Percentiles rank a stretch among this genome's conserved stretches.
phyloP scores from a whole-genome alignment of 2,797 vertebrate genomes.

The Microctenopoma stevenorrisi region DNA sequence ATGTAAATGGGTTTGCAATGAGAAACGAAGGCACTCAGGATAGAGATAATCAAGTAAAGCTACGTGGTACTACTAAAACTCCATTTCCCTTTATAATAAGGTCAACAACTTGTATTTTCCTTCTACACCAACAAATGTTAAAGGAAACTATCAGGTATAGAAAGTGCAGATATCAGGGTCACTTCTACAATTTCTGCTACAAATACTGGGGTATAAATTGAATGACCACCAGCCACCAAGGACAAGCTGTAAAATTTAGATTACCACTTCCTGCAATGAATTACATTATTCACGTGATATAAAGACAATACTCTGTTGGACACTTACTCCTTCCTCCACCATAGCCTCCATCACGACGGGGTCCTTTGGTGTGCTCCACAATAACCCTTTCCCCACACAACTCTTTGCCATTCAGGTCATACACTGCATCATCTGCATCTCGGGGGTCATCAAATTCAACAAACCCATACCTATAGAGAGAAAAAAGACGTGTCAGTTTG shows the following conservation, averaged over 20 bases:
- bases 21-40: neutral
- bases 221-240: slow-evolving; percentile 77
- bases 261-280: slow-evolving; percentile 42
- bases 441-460: slow-evolving; percentile 97
- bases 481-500: neutral
- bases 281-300: slow-evolving; percentile 26
- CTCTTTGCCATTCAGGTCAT: slow-evolving; percentile 96
- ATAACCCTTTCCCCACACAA: slow-evolving; percentile 96
- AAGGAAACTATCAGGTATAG: neutral
- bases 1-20: neutral
- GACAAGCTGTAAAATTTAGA: slow-evolving; percentile 50
- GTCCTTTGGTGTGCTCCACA: slow-evolving; percentile 96
- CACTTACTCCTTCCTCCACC: slow-evolving; percentile 91
- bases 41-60: neutral
- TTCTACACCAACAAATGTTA: neutral
- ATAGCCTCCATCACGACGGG: slow-evolving; percentile 92
- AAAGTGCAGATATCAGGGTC: neutral
- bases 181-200: neutral
- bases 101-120: neutral
- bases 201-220: slow-evolving; percentile 37
- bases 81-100: neutral
- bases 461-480: slow-evolving; percentile 89
- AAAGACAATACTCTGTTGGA: neutral
- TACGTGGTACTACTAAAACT: neutral
- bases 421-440: slow-evolving; percentile 96